Base-by-base conservation (phyloP, 92 coral and sea anemone genomes). In the Actinostola sp. region DNA sequence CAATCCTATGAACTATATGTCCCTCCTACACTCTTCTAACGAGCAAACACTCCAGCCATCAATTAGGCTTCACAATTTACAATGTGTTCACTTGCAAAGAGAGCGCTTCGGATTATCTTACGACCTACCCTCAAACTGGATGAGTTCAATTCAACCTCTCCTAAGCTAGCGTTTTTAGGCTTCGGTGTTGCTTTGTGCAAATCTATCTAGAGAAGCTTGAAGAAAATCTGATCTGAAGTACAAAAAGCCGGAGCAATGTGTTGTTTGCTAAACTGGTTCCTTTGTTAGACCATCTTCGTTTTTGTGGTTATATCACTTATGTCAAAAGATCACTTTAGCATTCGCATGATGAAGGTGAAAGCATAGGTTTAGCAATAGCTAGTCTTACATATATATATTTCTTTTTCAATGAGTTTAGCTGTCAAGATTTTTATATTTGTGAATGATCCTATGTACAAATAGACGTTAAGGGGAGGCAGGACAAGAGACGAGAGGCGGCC, bases 221-320 rank as follows among this genome's bases (percentile, higher is more conserved):
- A 69, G 66, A 80, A 85, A 83, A 74, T 56, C 86, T 58, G 64
- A 46, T 63, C 7, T 65, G 68, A 79, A 76, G 83, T 72, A 45
- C 73, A 82, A 66, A 59, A 72, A 49, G 6, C 60, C 60, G 14
- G 39, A 71, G 89, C 57, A 71, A 75, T 85, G 72, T 78, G 82
- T 72, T 89, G 85, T 86, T 90, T 86, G 92, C 85, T 84, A 90
- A 89, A 90, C 87, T 87, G 82, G 60, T 10, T 55, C 73, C 45
- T 71, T 75, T 63, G 72, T 75, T 51, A 25, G 61, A 38, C 49
- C 81, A 75, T 75, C 81, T 75, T 55, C 58, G 52, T 61, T 48
- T 51, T 63, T 75, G 81, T 75, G 81, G 81, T 73, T 48, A 51
- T 51, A 52, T 63, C 72, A 44, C 81, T 75, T 64, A 66, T 57